Percentiles rank a stretch among this genome's conserved stretches.
Conservation (phyloP, 2,888 invertebrate genomes). For the Caradrina clavipalpis region DNA sequence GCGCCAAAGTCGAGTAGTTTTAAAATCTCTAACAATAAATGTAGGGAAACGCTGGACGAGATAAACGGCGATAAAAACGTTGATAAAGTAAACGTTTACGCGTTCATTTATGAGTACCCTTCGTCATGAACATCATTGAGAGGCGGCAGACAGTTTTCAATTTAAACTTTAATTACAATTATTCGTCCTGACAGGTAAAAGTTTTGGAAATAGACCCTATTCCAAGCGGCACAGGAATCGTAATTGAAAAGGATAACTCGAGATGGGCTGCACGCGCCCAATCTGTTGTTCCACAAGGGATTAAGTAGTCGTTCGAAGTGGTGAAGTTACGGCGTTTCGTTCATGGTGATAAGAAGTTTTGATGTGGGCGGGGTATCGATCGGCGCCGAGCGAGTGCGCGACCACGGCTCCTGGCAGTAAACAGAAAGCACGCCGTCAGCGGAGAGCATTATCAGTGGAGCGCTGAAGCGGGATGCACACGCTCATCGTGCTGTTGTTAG, state of each 20-base stretch:
- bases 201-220: slow-evolving; percentile 61
- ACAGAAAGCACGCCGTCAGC: slow-evolving; percentile 73
- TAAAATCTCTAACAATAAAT: slow-evolving; percentile 9
- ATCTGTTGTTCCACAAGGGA: slow-evolving; percentile 36
- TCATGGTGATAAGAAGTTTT: slow-evolving; percentile 65
- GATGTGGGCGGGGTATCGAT: slow-evolving; percentile 89
- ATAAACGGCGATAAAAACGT: slow-evolving; percentile 43
- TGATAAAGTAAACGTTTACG: slow-evolving; percentile 26
- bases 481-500: slow-evolving; percentile 71
- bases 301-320: slow-evolving; percentile 45
- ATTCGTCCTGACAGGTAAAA: slow-evolving; percentile 44
- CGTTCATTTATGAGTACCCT: slow-evolving; percentile 10
- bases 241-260: slow-evolving; percentile 55
- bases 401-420: slow-evolving; percentile 72
- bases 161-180: slow-evolving; percentile 41
- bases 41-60: slow-evolving; percentile 12
- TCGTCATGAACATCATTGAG: slow-evolving; percentile 32
- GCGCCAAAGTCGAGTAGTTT: neutral
- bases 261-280: slow-evolving; percentile 51
- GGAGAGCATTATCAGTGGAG: slow-evolving; percentile 52
- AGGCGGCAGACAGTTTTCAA: slow-evolving; percentile 41
- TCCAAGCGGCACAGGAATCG: slow-evolving; percentile 49
- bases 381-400: slow-evolving; percentile 82
- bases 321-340: slow-evolving; percentile 65
- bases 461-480: slow-evolving; percentile 75